Percentiles rank a stretch among this genome's conserved stretches.
These are phyloP conservation scores for Hippasteria phrygiana DNA, from an alignment of 53 echinoderm and acorn worm species.

Conservation along the genomic window DNA sequence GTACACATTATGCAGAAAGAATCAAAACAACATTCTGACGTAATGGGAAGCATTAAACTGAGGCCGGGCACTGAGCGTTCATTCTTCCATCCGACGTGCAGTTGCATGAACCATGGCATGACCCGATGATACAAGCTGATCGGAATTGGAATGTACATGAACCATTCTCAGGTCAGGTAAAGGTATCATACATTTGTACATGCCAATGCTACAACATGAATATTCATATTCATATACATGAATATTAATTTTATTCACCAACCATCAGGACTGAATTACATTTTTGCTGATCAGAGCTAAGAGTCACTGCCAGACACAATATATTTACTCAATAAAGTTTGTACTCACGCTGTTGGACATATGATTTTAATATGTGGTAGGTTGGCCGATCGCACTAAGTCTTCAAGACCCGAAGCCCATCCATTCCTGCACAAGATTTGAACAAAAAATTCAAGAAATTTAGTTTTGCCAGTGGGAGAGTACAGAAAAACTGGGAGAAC, in stretches of 20 bases:
- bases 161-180: no score
- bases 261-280: neutral
- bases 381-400: neutral
- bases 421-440: neutral
- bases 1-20: no score
- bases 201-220: no score
- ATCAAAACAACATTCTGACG: no score
- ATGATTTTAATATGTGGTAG: conserved; percentile 64
- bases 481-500: neutral
- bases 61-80: no score
- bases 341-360: conserved; percentile 79
- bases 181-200: no score
- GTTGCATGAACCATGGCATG: no score
- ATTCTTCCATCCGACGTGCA: no score
- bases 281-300: neutral
- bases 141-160: no score
- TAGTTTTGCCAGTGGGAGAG: no score
- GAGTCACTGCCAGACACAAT: neutral
- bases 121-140: no score
- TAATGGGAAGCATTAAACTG: no score
- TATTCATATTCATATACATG: neutral
- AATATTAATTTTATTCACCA: neutral
- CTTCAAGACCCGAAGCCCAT: conserved; percentile 18
- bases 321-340: neutral
- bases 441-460: neutral